A percentile compares a stretch with the other conserved stretches of the same genome.
phyloP scores from a whole-genome alignment of 2,888 invertebrate species.

The Eupithecia tripunctaria region DNA sequence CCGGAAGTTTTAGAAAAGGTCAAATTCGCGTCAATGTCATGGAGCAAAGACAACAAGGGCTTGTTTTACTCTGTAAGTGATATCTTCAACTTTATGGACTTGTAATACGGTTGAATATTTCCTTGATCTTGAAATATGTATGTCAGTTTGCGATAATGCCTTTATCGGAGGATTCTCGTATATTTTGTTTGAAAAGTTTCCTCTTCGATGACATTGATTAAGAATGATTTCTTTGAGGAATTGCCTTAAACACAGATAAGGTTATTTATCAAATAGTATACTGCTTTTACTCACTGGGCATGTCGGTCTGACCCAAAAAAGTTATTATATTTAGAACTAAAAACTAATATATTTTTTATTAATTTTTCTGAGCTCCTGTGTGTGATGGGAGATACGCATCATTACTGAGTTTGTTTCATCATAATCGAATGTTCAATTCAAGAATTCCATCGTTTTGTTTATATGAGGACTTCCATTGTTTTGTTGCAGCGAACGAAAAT shows the following conservation, averaged over 20 bases:
- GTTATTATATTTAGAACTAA: no score
- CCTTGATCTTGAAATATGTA: not conserved
- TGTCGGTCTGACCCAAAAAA: not conserved
- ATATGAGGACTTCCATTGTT: no score
- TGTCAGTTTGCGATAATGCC: not conserved
- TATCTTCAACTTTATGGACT: constrained; percentile 2
- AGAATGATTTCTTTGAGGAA: constrained; percentile 6
- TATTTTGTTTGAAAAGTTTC: constrained; percentile 15
- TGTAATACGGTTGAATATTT: constrained; percentile 10
- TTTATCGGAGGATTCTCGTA: not conserved
- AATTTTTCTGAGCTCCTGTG: no score
- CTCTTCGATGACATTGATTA: constrained; percentile 32
- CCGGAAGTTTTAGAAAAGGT: constrained; percentile 95
- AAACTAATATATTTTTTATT: no score
- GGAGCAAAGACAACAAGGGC: constrained; percentile 98
- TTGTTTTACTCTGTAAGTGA: constrained; percentile 94
- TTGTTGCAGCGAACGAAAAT: no score
- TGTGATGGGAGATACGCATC: no score
- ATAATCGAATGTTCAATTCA: no score
- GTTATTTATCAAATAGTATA: not conserved
- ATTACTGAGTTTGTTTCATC: no score
- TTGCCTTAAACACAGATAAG: not conserved
- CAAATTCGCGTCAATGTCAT: constrained; percentile 95
- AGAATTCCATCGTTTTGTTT: no score
- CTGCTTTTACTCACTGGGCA: not conserved